Evolutionary conservation across 2,888 invertebrate species (phyloP), one percentile per base, ranked within the genome.

Genomic region (Pogonocherus hispidulus): DNA sequence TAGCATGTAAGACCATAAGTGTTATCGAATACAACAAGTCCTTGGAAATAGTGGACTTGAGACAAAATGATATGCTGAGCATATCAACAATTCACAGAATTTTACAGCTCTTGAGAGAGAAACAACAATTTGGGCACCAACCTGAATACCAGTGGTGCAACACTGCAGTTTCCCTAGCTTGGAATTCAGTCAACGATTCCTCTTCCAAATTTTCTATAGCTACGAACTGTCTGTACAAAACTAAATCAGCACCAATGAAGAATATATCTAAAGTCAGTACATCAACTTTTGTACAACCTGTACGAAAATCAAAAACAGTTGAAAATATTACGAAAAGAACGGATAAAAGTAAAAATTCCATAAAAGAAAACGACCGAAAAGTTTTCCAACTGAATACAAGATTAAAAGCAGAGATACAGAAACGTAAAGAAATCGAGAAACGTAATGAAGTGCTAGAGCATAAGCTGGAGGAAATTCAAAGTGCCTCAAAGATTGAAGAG

Each of bases 1-100:
- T 91, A 1, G 89, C 89, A 0, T 80, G 84, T 6, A 82, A 88
- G 4, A 88, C 91, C 46, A 76, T 92, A 5, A 89, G 90, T 37
- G 88, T 91, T 69, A 82, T 94, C 70, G 85, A 87, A 27, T 87
- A 89, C 9, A 94, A 93, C 78, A 89, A 88, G 19, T 90, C 91
- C 0, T 83, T 94, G n/a, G 88, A 89, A 46, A 87, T 94, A 5
- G 86, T 93, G 18, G 94, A 94, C 81, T 84, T 93, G 67, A 86
- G 92, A 51, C 86, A 89, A 74, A 94, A 94, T 65, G 81, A 83
- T 4, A 70, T 78, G 11, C 66, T 84, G 18, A 75, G 74, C 47
- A 69, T 77, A 2, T 69, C 72, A 18, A 82, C 83, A 1, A 64
- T 85, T 0, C 81, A 84, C 49, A 82, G 73, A 67, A 77, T 86